Conservation (phyloP, 2,888 invertebrate species). For the Hemistola chrysoprasaria region DNA sequence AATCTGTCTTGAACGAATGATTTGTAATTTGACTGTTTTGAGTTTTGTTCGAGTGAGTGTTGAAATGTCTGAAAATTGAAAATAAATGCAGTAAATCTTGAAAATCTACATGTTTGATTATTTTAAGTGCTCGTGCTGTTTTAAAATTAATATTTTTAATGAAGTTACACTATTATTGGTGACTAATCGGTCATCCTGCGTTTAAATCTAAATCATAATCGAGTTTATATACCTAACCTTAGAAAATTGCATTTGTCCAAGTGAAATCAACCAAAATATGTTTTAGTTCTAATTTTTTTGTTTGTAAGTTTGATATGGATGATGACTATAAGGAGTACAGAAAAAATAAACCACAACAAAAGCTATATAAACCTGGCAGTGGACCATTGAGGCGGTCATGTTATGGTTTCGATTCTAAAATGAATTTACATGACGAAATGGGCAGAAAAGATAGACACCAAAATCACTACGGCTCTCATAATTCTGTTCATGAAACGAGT, state of each 20-base stretch:
- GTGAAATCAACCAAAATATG: slow-evolving; percentile 34
- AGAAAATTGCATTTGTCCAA: slow-evolving; percentile 24
- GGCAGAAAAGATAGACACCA: slow-evolving; percentile 51
- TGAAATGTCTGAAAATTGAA: slow-evolving; percentile 17
- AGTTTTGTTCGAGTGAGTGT: slow-evolving; percentile 3
- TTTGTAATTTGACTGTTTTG: background rate
- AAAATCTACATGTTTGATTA: slow-evolving; percentile 6
- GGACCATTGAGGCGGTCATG: slow-evolving; percentile 87
- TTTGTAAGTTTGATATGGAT: slow-evolving; percentile 74
- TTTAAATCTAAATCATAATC: slow-evolving; percentile 15
- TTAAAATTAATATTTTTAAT: slow-evolving; percentile 6
- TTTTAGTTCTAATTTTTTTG: slow-evolving; percentile 45
- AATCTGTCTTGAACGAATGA: slow-evolving; percentile 1
- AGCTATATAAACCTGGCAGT: slow-evolving; percentile 89
- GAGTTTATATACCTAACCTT: slow-evolving; percentile 26
- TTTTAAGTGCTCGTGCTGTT: slow-evolving; percentile 7
- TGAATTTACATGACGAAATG: slow-evolving; percentile 70
- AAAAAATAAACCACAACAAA: slow-evolving; percentile 86
- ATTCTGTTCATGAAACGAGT: slow-evolving; percentile 59
- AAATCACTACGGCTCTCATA: slow-evolving; percentile 66
- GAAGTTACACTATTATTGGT: slow-evolving; percentile 4
- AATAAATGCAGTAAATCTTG: slow-evolving; percentile 14
- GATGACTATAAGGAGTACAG: slow-evolving; percentile 80
- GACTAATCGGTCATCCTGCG: slow-evolving; percentile 14
- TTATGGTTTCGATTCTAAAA: slow-evolving; percentile 81